Conservation (phyloP, 1,140 invertebrate genomes). For the Euglossa dilemma region DNA sequence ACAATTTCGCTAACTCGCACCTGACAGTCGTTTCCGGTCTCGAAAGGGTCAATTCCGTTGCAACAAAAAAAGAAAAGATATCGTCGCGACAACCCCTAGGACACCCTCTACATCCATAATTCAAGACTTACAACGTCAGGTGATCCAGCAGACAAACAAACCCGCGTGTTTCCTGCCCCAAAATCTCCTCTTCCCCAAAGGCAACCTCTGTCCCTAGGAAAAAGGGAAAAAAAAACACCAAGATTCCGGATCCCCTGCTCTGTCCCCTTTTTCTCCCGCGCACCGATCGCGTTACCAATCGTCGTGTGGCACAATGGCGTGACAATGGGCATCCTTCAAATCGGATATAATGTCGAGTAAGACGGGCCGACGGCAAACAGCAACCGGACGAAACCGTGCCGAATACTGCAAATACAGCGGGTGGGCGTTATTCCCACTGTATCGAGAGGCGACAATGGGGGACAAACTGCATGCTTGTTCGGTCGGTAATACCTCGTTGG, state of each 20-base stretch:
- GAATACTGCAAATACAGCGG: constrained; percentile 71
- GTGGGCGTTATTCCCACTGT: constrained; percentile 77
- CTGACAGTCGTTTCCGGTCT: too few relatives aligned
- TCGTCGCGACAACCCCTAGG: too few relatives aligned
- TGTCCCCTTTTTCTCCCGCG: constrained; percentile 1
- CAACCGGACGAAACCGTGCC: constrained; percentile 64
- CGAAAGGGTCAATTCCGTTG: too few relatives aligned
- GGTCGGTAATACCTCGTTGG: constrained; percentile 80
- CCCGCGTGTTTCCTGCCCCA: background rate
- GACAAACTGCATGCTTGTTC: constrained; percentile 80
- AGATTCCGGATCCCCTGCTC: constrained; percentile 4
- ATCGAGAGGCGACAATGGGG: constrained; percentile 74
- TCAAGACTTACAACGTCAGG: background rate
- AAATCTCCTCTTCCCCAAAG: background rate
- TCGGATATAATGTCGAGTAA: constrained; percentile 68
- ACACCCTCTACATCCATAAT: background rate
- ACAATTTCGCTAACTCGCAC: too few relatives aligned
- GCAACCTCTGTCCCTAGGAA: background rate
- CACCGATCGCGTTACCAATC: constrained; percentile 50
- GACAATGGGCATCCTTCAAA: constrained; percentile 67
- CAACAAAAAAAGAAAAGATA: too few relatives aligned
- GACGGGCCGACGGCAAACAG: constrained; percentile 69
- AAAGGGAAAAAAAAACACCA: background rate
- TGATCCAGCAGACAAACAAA: background rate
- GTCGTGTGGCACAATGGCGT: constrained; percentile 32